These are phyloP conservation scores for Myocastor coypus DNA, from an alignment of 2,113 vertebrate genomes.

Conservation along the genomic window DNA sequence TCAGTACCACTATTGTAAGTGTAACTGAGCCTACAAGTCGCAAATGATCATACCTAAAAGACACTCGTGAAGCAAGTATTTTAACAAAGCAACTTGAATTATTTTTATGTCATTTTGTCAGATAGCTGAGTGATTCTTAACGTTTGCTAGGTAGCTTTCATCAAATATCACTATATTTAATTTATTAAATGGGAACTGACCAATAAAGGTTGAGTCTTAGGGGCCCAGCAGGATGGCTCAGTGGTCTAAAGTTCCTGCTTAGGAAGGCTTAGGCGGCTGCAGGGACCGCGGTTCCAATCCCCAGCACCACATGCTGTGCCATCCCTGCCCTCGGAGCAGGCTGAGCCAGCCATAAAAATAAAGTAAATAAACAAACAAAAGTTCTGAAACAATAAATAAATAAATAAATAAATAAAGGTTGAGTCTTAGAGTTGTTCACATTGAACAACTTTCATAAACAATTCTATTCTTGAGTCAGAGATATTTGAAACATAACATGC, in stretches of 20 bases:
- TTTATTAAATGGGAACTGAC: constrained; percentile 24
- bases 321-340: too few relatives aligned
- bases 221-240: too few relatives aligned
- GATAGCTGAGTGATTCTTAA: neutral
- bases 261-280: too few relatives aligned
- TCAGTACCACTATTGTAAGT: neutral
- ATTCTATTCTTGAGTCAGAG: neutral
- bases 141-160: neutral
- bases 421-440: neutral
- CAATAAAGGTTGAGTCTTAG: neutral
- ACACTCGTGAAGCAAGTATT: neutral
- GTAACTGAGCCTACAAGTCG: neutral
- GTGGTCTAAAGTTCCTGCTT: too few relatives aligned
- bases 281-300: too few relatives aligned
- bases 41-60: neutral
- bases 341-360: too few relatives aligned
- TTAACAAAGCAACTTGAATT: neutral
- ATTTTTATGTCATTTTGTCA: neutral
- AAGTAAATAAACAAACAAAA: too few relatives aligned
- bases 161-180: neutral
- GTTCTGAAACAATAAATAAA: too few relatives aligned
- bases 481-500: constrained; percentile 34
- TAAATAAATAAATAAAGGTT: too few relatives aligned
- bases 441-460: neutral
- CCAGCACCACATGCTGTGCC: too few relatives aligned